Base-by-base conservation (phyloP, 2,113 vertebrate species). In the Callopanchax toddi region DNA sequence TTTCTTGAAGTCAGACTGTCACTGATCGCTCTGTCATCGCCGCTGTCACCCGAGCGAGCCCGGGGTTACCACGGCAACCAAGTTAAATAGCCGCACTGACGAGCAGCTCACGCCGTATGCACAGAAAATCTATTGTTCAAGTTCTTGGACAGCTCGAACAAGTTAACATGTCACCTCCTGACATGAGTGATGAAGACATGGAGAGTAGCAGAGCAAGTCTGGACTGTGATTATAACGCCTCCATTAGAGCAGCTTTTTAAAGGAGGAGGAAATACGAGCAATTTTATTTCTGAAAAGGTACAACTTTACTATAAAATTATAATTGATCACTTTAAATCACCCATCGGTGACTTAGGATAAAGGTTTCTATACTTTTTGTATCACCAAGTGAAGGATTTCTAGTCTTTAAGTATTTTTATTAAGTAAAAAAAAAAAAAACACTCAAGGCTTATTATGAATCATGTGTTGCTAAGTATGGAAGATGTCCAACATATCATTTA, bases 81-180 rank as follows among this genome's bases (percentile, higher is more conserved):
- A 54, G 57, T 66, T 57, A 64, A 70, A 80, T 65, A 53, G 71
- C 60, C 34, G 49, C 23, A 69, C 51, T 78, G 71, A 67, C 22
- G 56, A 71, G 60, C 18, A 11, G 49, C 15, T 25, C 26, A 26
- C 7, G 15, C 44, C 8, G 16, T 20, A 39, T n/a, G 8, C 51
- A 76, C 62, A 74, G 46, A 74, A 60, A 56, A 68, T 48, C 60
- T 60, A 63, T 74, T 78, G 80, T 78, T 56, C 21, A 26, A 37
- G 48, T 45, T 60, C 56, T 26, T 43, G 40, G 39, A 10, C 36
- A 3, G 57, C 56, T 43, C 3, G 4, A 59, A 36, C 52, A 48
- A 63, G 40, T 53, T 22, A 25, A 46, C 42, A 2, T 20, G 29
- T 46, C 49, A 48, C 13, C 6, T 18, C 1, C 34, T 6, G 8